phyloP scores from a whole-genome alignment of 2,888 invertebrate species.

The Malacosoma neustria region DNA sequence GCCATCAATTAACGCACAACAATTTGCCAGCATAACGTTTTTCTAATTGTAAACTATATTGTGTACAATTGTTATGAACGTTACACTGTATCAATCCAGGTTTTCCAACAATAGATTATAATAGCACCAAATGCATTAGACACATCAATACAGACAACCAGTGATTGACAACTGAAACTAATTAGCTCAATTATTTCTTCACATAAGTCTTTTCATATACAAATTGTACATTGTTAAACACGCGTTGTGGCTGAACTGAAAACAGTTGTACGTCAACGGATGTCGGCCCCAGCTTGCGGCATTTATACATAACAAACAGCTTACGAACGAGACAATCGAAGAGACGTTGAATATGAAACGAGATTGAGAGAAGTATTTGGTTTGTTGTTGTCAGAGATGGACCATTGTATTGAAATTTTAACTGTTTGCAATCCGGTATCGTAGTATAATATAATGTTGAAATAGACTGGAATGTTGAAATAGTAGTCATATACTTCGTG shows the following conservation, averaged over 20 bases:
- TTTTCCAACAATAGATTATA: neutral
- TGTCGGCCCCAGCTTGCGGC: conserved; percentile 38
- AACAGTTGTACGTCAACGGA: conserved; percentile 60
- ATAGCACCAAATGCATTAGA: conserved; percentile 1
- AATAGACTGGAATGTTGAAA: too few species aligned
- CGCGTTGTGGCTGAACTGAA: conserved; percentile 50
- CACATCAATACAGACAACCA: conserved; percentile 10
- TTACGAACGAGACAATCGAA: conserved; percentile 43
- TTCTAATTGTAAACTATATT: neutral
- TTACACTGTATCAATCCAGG: conserved; percentile 7
- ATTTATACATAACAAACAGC: conserved; percentile 58
- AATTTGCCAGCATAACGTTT: conserved; percentile 37
- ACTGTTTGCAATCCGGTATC: too few species aligned
- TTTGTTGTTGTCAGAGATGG: too few species aligned
- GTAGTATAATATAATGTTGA: too few species aligned
- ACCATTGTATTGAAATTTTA: too few species aligned
- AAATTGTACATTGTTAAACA: conserved; percentile 45
- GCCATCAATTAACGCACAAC: conserved; percentile 32
- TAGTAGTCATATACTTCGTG: too few species aligned
- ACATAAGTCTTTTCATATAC: conserved; percentile 36
- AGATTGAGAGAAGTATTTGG: too few species aligned
- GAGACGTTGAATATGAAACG: conserved; percentile 40
- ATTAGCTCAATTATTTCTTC: conserved; percentile 32
- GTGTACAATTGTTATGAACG: neutral
- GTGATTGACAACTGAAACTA: conserved; percentile 19